A percentile compares a stretch with the other conserved stretches of the same genome.
phyloP scores from a whole-genome alignment of 2,888 invertebrate genomes.

The Eutolmus rufibarbis region DNA sequence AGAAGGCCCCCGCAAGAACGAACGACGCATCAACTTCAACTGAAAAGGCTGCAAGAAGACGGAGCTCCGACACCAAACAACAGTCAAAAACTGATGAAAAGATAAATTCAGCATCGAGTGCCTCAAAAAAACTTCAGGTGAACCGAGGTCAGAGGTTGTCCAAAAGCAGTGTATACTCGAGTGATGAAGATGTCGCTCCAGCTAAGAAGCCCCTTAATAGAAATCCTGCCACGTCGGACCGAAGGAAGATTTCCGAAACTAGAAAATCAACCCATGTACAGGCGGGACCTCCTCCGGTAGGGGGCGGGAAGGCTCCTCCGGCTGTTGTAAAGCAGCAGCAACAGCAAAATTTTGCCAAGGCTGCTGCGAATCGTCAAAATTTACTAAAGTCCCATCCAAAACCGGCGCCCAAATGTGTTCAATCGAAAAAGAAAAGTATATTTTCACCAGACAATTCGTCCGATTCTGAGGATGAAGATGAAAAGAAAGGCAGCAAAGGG shows the following conservation, averaged over 20 bases:
- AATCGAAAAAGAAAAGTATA: constrained; percentile 75
- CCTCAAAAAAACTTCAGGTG: constrained; percentile 55
- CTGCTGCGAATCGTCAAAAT: constrained; percentile 26
- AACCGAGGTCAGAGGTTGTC: constrained; percentile 60
- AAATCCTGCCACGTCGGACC: constrained; percentile 50
- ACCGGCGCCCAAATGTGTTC: background rate
- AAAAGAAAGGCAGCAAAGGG: constrained; percentile 57
- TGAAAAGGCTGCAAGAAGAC: constrained; percentile 47
- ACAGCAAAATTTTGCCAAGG: constrained; percentile 54
- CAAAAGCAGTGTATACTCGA: constrained; percentile 67
- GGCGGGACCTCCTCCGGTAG: constrained; percentile 52
- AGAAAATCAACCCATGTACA: constrained; percentile 58
- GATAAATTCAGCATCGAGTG: constrained; percentile 49
- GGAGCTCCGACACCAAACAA: constrained; percentile 52
- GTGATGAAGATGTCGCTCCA: constrained; percentile 68
- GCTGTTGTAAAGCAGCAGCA: constrained; percentile 53
- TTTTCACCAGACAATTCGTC: constrained; percentile 82
- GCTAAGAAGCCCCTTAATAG: constrained; percentile 53
- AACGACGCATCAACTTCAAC: constrained; percentile 53
- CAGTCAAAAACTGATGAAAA: constrained; percentile 54
- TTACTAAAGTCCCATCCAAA: constrained; percentile 4
- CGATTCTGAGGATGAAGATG: constrained; percentile 66
- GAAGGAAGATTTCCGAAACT: constrained; percentile 59
- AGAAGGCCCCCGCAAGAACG: constrained; percentile 52
- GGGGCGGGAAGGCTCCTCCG: constrained; percentile 63